Evolutionary conservation across 2,888 invertebrate genomes (phyloP).

Genomic region (Drosophila pegasa): DNA sequence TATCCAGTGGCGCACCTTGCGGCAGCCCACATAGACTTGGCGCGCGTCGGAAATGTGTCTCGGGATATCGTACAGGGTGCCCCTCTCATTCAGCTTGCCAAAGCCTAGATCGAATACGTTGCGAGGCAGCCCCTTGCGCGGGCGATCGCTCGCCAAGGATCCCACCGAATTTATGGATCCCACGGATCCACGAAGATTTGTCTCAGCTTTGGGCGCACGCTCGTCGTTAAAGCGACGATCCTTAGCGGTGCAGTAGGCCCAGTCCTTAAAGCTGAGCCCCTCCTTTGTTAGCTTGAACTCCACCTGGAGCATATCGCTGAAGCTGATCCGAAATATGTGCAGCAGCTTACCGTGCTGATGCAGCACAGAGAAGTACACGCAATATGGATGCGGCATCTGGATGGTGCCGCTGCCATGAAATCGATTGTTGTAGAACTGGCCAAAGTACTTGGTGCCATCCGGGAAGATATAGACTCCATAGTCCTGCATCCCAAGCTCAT

Average conservation of each 20-base stretch:
- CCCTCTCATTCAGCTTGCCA: slow-evolving; percentile 30
- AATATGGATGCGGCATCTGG: slow-evolving; percentile 40
- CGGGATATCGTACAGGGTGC: slow-evolving; percentile 25
- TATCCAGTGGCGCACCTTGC: slow-evolving; percentile 51
- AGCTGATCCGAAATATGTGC: slow-evolving; percentile 37
- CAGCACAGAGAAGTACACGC: slow-evolving; percentile 72
- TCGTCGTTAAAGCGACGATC: slow-evolving; percentile 88
- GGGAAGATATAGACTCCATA: slow-evolving; percentile 87
- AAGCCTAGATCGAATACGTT: slow-evolving; percentile 65
- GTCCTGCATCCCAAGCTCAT: slow-evolving; percentile 87
- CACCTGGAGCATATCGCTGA: slow-evolving; percentile 50
- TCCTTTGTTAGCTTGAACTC: slow-evolving; percentile 61
- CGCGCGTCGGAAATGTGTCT: neutral
- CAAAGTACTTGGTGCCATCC: slow-evolving; percentile 87
- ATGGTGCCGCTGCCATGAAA: slow-evolving; percentile 86
- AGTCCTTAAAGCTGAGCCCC: slow-evolving; percentile 82
- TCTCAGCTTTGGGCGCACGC: too few species aligned
- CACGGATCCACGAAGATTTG: too few species aligned
- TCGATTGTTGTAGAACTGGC: slow-evolving; percentile 86
- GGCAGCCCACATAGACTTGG: slow-evolving; percentile 83
- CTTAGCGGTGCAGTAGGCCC: slow-evolving; percentile 88
- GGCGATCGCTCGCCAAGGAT: too few species aligned
- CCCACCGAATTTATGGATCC: too few species aligned
- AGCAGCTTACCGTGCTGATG: slow-evolving; percentile 47
- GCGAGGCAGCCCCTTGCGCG: neutral